Evolutionary conservation across 2,888 invertebrate species (phyloP).

Genomic region (Micropterix aruncella): DNA sequence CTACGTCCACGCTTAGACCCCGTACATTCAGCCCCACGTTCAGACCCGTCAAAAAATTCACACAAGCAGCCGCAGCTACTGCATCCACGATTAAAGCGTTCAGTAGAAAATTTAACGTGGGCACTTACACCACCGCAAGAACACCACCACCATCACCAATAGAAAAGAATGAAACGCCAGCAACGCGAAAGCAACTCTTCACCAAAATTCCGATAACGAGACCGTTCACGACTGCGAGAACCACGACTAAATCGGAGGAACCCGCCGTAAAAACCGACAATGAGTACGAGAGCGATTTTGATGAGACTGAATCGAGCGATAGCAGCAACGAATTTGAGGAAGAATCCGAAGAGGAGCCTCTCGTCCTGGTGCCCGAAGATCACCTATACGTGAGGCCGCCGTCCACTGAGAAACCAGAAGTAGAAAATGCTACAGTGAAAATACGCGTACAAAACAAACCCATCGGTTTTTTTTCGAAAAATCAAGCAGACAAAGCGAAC

Average conservation of each 20-base stretch:
- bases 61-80: conserved; percentile 20
- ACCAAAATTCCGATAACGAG: conserved; percentile 23
- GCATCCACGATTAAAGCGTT: conserved; percentile 29
- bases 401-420: conserved; percentile 17
- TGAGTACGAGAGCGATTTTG: conserved; percentile 27
- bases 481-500: conserved; percentile 11
- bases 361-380: conserved; percentile 30
- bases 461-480: conserved; percentile 16
- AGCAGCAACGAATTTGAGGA: conserved; percentile 16
- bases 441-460: conserved; percentile 18
- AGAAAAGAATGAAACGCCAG: conserved; percentile 21
- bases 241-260: conserved; percentile 18
- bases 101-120: conserved; percentile 34
- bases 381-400: conserved; percentile 27
- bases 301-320: conserved; percentile 20
- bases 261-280: conserved; percentile 18
- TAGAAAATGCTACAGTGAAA: conserved; percentile 11
- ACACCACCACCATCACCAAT: conserved; percentile 27
- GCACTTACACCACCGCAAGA: conserved; percentile 33
- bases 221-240: conserved; percentile 28
- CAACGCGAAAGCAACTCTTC: conserved; percentile 25
- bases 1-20: conserved; percentile 16
- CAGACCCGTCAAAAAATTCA: conserved; percentile 25
- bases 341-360: conserved; percentile 19
- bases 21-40: conserved; percentile 26